Percentiles rank a stretch among this genome's conserved stretches.
Conservation (phyloP, 1,140 invertebrate species). For the Apis laboriosa region DNA sequence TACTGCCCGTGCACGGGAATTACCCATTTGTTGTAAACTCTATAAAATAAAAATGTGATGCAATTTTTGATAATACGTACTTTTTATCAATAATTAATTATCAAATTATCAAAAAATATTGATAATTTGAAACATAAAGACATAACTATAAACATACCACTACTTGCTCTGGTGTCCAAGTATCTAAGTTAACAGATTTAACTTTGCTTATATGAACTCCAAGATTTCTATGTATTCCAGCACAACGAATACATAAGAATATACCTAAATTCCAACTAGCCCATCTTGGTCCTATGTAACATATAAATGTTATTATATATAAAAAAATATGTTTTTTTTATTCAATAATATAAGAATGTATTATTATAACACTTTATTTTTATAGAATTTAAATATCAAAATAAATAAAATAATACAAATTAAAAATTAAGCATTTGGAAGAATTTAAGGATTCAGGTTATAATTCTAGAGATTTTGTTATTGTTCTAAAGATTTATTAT, state of each 20-base stretch:
- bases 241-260: conserved; percentile 98
- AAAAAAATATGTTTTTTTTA: conserved; percentile 7
- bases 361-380: background rate
- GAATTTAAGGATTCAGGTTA: background rate
- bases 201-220: conserved; percentile 99
- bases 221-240: conserved; percentile 98
- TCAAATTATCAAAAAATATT: background rate
- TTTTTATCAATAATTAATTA: no score
- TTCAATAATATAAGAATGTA: background rate
- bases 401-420: background rate
- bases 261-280: conserved; percentile 99
- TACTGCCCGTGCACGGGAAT: conserved; percentile 96
- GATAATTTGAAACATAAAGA: background rate
- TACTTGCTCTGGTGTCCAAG: conserved; percentile 99
- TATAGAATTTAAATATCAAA: background rate
- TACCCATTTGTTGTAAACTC: conserved; percentile 98
- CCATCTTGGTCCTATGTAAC: conserved; percentile 95
- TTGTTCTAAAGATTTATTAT: background rate
- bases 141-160: conserved; percentile 81
- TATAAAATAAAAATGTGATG: conserved; percentile 70
- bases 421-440: background rate
- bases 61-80: background rate
- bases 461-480: no score
- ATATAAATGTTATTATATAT: conserved; percentile 24
- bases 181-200: conserved; percentile 98